These are phyloP conservation scores for Augochlorella aurata DNA, from an alignment of 2,888 invertebrate species.

Conservation along the genomic window DNA sequence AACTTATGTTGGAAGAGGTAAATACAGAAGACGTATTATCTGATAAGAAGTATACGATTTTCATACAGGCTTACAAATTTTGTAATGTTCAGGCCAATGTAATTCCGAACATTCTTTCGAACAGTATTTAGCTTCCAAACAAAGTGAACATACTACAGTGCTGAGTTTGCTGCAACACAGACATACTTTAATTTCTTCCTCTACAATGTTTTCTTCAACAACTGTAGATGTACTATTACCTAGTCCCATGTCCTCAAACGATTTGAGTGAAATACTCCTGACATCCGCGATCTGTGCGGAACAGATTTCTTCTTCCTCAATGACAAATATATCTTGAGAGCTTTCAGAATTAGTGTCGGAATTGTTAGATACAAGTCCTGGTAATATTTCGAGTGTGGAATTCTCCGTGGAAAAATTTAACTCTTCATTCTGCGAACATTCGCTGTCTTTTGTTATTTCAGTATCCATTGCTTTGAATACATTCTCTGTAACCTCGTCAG, in stretches of 20 bases:
- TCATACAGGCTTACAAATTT: conserved; percentile 55
- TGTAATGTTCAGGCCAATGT: conserved; percentile 67
- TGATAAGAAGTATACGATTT: conserved; percentile 2
- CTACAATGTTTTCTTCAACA: conserved; percentile 17
- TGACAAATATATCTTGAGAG: neutral
- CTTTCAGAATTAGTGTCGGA: neutral
- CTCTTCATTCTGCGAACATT: neutral
- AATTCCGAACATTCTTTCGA: conserved; percentile 58
- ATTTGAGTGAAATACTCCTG: conserved; percentile 51
- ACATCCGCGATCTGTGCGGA: conserved; percentile 41
- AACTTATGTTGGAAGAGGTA: neutral
- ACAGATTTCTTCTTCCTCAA: neutral
- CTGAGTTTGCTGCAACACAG: conserved; percentile 61
- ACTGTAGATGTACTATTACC: neutral
- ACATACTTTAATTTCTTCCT: conserved; percentile 50
- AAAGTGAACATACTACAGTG: conserved; percentile 61
- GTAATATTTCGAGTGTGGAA: neutral
- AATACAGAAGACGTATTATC: neutral
- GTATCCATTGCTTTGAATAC: neutral
- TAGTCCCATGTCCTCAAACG: conserved; percentile 36
- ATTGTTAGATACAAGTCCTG: neutral
- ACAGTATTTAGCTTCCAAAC: conserved; percentile 68
- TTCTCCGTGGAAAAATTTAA: neutral
- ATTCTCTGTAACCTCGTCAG: neutral
- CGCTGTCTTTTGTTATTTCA: neutral